Percentiles rank a stretch among this genome's conserved stretches.
Evolutionary conservation across 2,888 invertebrate species (phyloP).

Genomic region (Limnephilus lunatus): DNA sequence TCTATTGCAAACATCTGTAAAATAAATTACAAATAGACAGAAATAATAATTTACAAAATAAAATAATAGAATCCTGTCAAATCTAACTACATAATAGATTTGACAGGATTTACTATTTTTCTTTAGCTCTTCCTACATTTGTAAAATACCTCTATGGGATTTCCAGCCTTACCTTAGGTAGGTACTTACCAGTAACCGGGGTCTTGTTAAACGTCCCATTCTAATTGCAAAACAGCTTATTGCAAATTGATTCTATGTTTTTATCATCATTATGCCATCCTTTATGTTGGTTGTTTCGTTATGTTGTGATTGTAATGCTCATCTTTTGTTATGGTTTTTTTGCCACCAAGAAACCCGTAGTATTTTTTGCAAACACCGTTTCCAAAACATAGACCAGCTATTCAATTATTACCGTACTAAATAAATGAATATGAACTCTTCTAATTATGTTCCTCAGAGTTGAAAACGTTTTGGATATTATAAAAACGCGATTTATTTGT

Average conservation of each 20-base stretch:
- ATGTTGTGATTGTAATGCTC: constrained; percentile 40
- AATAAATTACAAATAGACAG: too few species aligned
- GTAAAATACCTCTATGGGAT: too few species aligned
- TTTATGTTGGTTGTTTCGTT: constrained; percentile 47
- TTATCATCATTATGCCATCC: constrained; percentile 42
- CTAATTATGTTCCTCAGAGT: background rate
- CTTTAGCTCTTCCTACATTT: too few species aligned
- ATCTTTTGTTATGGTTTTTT: constrained; percentile 40
- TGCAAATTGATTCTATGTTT: constrained; percentile 53
- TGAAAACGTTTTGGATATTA: background rate
- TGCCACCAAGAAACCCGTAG: background rate
- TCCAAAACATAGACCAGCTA: background rate
- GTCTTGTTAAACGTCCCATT: background rate
- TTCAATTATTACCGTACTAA: background rate
- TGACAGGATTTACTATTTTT: too few species aligned
- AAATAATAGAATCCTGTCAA: too few species aligned
- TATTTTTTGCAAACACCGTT: constrained; percentile 15
- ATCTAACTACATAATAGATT: too few species aligned
- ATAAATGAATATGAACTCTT: background rate
- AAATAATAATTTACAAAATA: too few species aligned
- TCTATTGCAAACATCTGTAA: too few species aligned
- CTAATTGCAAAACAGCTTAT: constrained; percentile 55
- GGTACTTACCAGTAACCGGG: background rate
- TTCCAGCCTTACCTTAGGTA: too few species aligned
- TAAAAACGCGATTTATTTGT: background rate